Evolutionary conservation across 2,888 invertebrate species (phyloP).

Genomic region (Pediacus dermestoides): DNA sequence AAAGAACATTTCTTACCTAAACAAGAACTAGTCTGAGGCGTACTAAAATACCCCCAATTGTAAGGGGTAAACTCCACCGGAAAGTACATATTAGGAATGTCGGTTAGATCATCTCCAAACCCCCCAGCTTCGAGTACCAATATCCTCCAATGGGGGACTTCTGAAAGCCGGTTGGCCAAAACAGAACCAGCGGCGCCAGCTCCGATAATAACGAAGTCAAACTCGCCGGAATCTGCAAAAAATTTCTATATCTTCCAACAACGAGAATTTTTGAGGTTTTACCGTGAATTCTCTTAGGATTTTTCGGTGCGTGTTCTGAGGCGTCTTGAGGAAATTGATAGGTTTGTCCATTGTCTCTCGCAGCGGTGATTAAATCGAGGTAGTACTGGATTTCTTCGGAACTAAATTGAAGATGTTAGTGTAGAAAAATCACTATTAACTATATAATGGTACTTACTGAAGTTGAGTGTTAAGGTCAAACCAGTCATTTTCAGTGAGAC

Average conservation of each 20-base stretch:
- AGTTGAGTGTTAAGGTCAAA: no score
- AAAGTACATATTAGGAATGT: slow-evolving; percentile 56
- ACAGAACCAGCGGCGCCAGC: slow-evolving; percentile 25
- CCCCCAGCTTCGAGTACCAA: slow-evolving; percentile 26
- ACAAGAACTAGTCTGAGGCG: slow-evolving; percentile 62
- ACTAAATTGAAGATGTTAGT: no score
- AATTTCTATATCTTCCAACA: no score
- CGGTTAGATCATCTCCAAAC: slow-evolving; percentile 45
- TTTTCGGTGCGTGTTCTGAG: neutral
- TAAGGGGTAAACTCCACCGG: slow-evolving; percentile 60
- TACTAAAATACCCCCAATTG: slow-evolving; percentile 70
- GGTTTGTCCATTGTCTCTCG: neutral
- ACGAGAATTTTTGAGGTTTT: no score
- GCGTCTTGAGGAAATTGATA: neutral
- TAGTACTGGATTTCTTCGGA: slow-evolving; percentile 2
- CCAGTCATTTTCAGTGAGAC: no score
- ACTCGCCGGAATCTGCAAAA: slow-evolving; percentile 23
- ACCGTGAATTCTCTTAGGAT: neutral
- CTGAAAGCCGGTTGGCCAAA: slow-evolving; percentile 24
- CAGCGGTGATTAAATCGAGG: neutral
- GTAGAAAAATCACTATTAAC: no score
- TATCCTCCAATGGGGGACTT: slow-evolving; percentile 20
- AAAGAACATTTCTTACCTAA: no score
- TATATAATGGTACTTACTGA: no score
- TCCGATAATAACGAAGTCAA: slow-evolving; percentile 26